These are phyloP conservation scores for Fulmarus glacialis DNA, from an alignment of 2,113 vertebrate genomes.

Conservation along the genomic window DNA sequence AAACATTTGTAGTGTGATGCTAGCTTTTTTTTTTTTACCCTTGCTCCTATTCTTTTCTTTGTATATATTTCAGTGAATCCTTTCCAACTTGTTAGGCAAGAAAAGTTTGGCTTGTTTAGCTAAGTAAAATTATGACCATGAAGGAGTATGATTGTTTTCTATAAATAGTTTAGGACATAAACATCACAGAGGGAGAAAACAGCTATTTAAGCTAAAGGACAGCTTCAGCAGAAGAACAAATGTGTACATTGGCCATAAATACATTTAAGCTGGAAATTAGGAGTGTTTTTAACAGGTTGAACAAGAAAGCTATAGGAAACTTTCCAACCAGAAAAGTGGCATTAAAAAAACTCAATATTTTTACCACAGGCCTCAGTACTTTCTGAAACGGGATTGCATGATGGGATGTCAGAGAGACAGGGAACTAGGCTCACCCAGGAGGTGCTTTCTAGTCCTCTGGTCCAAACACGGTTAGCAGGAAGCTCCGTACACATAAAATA, in stretches of 20 bases:
- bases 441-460: not conserved
- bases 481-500: not conserved
- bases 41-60: not conserved
- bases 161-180: not conserved
- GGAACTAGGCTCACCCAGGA: not conserved
- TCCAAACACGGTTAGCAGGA: not conserved
- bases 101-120: not conserved
- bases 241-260: not conserved
- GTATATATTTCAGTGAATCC: not conserved
- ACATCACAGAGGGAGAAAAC: not conserved
- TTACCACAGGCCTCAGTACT: not conserved
- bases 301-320: not conserved
- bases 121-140: not conserved
- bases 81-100: not conserved
- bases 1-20: not conserved
- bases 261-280: not conserved
- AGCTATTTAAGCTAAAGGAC: not conserved
- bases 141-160: not conserved
- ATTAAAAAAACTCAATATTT: not conserved
- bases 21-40: not conserved
- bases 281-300: not conserved
- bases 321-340: not conserved
- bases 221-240: constrained; percentile 17
- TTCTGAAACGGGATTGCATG: not conserved
- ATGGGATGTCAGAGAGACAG: not conserved